A percentile compares a stretch with the other conserved stretches of the same genome.
Conservation (phyloP, 1,140 invertebrate species). For the Brachionus asplanchnoidis region DNA sequence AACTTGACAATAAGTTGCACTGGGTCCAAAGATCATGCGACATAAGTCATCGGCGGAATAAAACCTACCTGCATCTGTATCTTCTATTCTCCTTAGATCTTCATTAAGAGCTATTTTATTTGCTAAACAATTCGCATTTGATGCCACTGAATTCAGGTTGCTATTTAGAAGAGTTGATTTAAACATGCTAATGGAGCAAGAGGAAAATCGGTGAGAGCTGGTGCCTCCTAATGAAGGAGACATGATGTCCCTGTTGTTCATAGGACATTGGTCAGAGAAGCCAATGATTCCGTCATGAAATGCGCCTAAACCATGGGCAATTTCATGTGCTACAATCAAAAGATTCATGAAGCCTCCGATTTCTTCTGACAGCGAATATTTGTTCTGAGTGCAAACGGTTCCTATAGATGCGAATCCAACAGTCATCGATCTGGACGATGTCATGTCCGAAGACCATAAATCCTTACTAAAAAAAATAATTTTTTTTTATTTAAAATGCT, state of each 20-base stretch:
- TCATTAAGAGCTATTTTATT: neutral
- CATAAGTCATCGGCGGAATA: neutral
- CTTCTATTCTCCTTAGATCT: neutral
- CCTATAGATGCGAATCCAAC: slow-evolving; percentile 21
- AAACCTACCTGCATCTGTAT: neutral
- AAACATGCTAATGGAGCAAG: slow-evolving; percentile 6
- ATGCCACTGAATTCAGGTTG: neutral
- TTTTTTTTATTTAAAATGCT: neutral
- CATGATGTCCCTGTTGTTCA: neutral
- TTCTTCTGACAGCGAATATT: slow-evolving; percentile 14
- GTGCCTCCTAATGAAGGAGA: neutral
- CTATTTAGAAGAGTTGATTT: neutral
- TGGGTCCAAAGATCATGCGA: neutral
- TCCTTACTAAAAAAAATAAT: slow-evolving; percentile 4
- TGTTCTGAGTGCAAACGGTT: neutral
- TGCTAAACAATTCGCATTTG: neutral
- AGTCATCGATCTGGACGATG: neutral
- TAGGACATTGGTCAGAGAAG: neutral
- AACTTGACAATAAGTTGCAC: neutral
- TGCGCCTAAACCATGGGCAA: neutral
- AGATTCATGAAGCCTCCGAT: neutral
- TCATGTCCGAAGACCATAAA: neutral
- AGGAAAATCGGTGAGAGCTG: neutral
- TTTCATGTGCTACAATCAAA: slow-evolving; percentile 29
- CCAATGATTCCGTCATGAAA: slow-evolving; percentile 16